Evolutionary conservation across 2,888 invertebrate species (phyloP).

Genomic region (Pachydiplax longipennis): DNA sequence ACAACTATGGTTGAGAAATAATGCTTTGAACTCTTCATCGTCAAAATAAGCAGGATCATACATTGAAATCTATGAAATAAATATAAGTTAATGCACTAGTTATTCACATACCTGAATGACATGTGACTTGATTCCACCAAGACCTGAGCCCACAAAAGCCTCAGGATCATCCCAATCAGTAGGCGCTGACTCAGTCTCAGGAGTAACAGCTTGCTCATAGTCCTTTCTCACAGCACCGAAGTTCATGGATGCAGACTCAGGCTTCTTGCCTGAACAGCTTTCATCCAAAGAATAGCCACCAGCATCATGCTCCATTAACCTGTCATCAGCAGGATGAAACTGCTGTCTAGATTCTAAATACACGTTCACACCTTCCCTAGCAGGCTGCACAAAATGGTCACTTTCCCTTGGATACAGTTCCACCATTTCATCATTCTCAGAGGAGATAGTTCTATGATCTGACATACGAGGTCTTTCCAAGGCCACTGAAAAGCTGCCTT

Average conservation of each 20-base stretch:
- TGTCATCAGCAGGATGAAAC: neutral
- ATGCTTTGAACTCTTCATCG: too few species aligned
- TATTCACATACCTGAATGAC: constrained; percentile 9
- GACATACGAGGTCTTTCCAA: neutral
- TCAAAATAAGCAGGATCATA: neutral
- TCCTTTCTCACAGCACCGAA: constrained; percentile 1
- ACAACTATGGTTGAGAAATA: too few species aligned
- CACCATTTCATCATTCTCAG: neutral
- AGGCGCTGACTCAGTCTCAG: neutral
- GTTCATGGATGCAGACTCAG: neutral
- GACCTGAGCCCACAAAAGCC: constrained; percentile 47
- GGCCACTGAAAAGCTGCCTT: neutral
- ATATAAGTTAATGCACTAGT: neutral
- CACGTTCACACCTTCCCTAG: neutral
- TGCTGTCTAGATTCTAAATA: neutral
- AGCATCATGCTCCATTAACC: neutral
- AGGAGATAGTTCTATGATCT: constrained; percentile 31
- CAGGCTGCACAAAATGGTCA: constrained; percentile 15
- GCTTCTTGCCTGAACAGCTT: neutral
- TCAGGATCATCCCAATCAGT: constrained; percentile 49
- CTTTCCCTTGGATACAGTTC: neutral
- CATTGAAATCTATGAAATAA: neutral
- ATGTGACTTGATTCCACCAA: constrained; percentile 32
- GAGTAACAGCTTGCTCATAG: neutral
- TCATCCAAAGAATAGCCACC: neutral